Evolutionary conservation across 2,113 vertebrate genomes (phyloP).

Genomic region (Ursus arctos): DNA sequence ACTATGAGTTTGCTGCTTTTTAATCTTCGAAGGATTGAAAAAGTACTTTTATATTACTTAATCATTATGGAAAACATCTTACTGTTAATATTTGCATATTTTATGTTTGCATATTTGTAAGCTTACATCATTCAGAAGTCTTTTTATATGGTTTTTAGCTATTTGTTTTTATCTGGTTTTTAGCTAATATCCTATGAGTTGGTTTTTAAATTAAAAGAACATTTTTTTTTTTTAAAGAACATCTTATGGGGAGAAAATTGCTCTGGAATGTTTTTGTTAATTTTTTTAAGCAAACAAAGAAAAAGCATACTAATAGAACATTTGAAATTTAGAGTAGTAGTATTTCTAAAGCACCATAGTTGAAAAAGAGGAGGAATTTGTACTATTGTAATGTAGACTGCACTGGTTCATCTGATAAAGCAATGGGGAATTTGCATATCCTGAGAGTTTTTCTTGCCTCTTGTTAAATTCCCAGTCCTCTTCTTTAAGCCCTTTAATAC

Average conservation of each 20-base stretch:
- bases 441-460: background rate
- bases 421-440: background rate
- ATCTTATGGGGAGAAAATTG: background rate
- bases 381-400: background rate
- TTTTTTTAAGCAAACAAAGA: background rate
- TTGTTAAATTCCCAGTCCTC: background rate
- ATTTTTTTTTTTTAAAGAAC: background rate
- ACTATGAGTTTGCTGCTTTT: conserved; percentile 11
- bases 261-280: background rate
- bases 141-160: conserved; percentile 17
- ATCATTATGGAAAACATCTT: background rate
- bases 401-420: background rate
- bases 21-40: conserved; percentile 18
- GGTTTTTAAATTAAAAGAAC: background rate
- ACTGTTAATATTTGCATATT: conserved; percentile 11
- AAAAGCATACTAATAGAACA: background rate
- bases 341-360: background rate
- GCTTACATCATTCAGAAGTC: background rate
- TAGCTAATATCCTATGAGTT: background rate
- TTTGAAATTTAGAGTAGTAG: background rate
- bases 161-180: conserved; percentile 25
- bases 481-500: background rate
- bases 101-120: conserved; percentile 25
- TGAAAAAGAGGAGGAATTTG: background rate
- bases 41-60: conserved; percentile 13